Percentiles rank a stretch among this genome's conserved stretches.
phyloP scores from a whole-genome alignment of 2,888 invertebrate genomes.

The Pilophorus perplexus region DNA sequence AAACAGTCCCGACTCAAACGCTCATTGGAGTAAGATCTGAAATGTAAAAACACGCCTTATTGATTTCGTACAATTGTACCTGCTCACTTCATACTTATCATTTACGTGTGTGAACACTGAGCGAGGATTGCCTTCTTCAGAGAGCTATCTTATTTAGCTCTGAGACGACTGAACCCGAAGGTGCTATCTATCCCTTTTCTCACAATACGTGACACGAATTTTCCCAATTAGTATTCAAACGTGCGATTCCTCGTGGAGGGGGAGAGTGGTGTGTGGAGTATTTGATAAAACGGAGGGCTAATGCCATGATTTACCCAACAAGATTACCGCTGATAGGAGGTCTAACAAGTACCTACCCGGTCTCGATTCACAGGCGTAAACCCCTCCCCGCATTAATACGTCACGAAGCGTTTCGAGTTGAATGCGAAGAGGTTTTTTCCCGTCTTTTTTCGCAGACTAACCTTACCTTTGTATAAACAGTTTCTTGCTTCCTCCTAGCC shows the following conservation, averaged over 20 bases:
- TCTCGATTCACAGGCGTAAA: neutral
- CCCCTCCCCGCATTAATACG: conserved; percentile 26
- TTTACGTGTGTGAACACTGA: too few relatives aligned
- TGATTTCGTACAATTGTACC: too few relatives aligned
- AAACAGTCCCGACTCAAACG: too few relatives aligned
- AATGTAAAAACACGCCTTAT: too few relatives aligned
- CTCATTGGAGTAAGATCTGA: too few relatives aligned
- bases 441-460: neutral
- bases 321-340: conserved; percentile 4
- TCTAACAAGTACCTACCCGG: conserved; percentile 4
- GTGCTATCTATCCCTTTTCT: neutral
- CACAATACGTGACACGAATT: neutral
- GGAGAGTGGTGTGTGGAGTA: neutral
- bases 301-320: conserved; percentile 22
- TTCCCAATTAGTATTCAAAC: neutral
- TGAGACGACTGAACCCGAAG: too few relatives aligned
- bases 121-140: too few relatives aligned
- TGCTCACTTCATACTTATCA: too few relatives aligned
- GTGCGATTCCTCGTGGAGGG: neutral
- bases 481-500: neutral
- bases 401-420: conserved; percentile 20
- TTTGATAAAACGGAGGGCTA: conserved; percentile 23
- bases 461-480: conserved; percentile 19
- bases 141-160: too few relatives aligned
- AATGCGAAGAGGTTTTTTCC: neutral